These are phyloP conservation scores for Clostera curtula DNA, from an alignment of 2,888 invertebrate species.

Conservation along the genomic window DNA sequence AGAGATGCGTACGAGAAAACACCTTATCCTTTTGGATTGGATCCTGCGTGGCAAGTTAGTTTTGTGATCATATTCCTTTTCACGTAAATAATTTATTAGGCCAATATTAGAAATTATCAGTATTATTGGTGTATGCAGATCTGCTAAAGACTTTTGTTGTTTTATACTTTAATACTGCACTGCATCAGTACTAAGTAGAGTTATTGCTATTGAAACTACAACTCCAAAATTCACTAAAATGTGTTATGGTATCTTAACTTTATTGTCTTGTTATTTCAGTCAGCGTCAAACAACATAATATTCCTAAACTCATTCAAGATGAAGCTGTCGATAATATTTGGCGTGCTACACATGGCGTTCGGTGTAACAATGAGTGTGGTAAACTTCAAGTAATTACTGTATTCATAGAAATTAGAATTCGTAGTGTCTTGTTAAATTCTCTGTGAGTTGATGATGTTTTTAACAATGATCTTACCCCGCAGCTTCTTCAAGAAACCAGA, in stretches of 20 bases:
- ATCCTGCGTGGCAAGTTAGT: slow-evolving; percentile 81
- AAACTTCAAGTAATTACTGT: slow-evolving; percentile 75
- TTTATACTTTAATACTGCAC: too few relatives aligned
- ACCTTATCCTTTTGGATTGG: slow-evolving; percentile 82
- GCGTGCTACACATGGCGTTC: slow-evolving; percentile 83
- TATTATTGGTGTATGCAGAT: too few relatives aligned
- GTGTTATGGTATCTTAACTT: too few relatives aligned
- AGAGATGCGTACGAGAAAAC: slow-evolving; percentile 45
- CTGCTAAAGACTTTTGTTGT: too few relatives aligned
- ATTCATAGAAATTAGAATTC: slow-evolving; percentile 63
- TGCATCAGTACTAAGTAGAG: too few relatives aligned
- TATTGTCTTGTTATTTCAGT: slow-evolving; percentile 40
- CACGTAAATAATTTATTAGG: too few relatives aligned
- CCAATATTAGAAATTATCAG: too few relatives aligned
- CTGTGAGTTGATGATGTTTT: slow-evolving; percentile 8
- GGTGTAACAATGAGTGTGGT: slow-evolving; percentile 79
- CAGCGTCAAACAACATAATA: slow-evolving; percentile 78
- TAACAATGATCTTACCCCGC: slow-evolving; percentile 23
- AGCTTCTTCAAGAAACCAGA: slow-evolving; percentile 66
- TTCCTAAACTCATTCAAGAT: slow-evolving; percentile 85
- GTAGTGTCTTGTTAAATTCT: slow-evolving; percentile 22
- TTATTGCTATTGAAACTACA: too few relatives aligned
- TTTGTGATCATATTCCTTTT: neutral
- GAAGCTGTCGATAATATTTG: slow-evolving; percentile 83
- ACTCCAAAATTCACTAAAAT: too few relatives aligned